Evolutionary conservation across 1,140 invertebrate genomes (phyloP).

Genomic region (Drosophila lacertosa): DNA sequence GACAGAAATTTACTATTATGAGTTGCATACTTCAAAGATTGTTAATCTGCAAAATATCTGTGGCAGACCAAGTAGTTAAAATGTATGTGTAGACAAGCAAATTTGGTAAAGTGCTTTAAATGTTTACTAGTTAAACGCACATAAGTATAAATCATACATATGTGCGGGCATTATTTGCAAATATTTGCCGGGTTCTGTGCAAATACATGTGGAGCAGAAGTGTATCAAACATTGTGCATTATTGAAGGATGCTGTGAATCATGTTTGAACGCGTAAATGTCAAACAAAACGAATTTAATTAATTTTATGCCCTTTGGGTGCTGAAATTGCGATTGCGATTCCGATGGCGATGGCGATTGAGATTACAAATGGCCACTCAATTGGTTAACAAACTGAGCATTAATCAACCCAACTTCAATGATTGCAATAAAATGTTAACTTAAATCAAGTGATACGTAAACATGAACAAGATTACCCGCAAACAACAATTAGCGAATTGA

Average conservation of each 20-base stretch:
- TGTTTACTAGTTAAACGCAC: conserved; percentile 53
- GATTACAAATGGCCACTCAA: conserved; percentile 42
- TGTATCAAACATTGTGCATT: conserved; percentile 65
- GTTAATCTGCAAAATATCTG: neutral
- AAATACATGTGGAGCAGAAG: conserved; percentile 33
- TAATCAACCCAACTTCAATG: conserved; percentile 54
- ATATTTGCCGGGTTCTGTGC: conserved; percentile 56
- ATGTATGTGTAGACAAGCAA: conserved; percentile 48
- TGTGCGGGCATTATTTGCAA: conserved; percentile 50
- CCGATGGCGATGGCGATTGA: neutral
- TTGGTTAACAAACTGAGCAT: conserved; percentile 73
- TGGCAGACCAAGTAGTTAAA: neutral
- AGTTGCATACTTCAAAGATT: neutral
- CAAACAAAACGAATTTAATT: conserved; percentile 72
- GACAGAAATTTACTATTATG: too few species aligned
- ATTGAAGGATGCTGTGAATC: conserved; percentile 50
- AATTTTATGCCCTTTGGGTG: conserved; percentile 58
- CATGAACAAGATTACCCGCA: conserved; percentile 27
- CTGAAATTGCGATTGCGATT: neutral
- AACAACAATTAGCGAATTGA: conserved; percentile 53
- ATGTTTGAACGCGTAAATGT: conserved; percentile 34
- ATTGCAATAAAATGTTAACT: conserved; percentile 38
- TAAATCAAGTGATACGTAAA: conserved; percentile 70
- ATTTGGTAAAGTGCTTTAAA: conserved; percentile 61
- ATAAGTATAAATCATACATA: conserved; percentile 11